Percentiles rank a stretch among this genome's conserved stretches.
These are phyloP conservation scores for Leptopterna dolabrata DNA, from an alignment of 2,888 invertebrate genomes.

Conservation along the genomic window DNA sequence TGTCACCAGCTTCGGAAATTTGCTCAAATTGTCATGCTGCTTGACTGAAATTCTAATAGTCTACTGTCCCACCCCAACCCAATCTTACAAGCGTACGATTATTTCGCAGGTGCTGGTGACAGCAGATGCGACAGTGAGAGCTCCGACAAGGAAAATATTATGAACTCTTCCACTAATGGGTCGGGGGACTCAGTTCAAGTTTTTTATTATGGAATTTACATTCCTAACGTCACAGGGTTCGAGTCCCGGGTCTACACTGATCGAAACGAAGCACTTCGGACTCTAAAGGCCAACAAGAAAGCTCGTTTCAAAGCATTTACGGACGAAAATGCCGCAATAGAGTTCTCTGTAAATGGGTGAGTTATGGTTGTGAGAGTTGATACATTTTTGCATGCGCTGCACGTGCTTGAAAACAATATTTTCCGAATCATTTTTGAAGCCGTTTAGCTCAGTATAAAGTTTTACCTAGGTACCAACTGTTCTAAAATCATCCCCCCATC, in stretches of 20 bases:
- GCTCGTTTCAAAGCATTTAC: constrained; percentile 85
- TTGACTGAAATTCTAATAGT: no score
- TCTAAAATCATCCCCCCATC: not conserved
- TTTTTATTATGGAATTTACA: constrained; percentile 30
- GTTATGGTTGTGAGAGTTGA: not conserved
- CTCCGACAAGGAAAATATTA: not conserved
- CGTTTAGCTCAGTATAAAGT: no score
- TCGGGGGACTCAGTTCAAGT: not conserved
- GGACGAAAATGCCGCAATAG: constrained; percentile 78
- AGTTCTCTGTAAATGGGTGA: constrained; percentile 72
- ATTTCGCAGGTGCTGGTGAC: not conserved
- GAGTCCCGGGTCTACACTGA: constrained; percentile 73
- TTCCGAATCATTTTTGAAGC: no score
- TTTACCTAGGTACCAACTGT: no score
- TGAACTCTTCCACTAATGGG: not conserved
- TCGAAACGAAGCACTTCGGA: constrained; percentile 78
- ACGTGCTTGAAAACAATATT: no score
- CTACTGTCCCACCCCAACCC: no score
- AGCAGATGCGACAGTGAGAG: not conserved
- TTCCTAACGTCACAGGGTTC: not conserved
- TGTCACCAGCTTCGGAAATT: no score
- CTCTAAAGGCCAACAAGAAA: constrained; percentile 81
- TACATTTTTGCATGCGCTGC: no score
- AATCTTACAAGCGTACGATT: no score
- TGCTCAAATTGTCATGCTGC: no score